phyloP scores from a whole-genome alignment of 2,888 invertebrate species.

The Euzophera pinguis region DNA sequence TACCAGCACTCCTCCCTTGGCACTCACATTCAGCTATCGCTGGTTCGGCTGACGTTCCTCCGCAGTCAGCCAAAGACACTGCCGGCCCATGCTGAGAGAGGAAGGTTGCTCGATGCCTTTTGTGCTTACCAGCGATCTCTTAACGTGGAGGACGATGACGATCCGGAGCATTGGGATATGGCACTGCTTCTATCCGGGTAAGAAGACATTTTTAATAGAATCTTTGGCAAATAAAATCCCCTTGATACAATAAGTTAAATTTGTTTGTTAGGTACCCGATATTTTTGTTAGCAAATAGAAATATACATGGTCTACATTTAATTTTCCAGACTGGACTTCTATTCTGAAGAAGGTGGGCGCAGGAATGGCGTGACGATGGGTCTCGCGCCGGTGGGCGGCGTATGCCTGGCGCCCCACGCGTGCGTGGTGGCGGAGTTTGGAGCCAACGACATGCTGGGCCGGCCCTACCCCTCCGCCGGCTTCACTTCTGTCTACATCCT shows the following conservation, averaged over 20 bases:
- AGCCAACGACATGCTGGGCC: constrained; percentile 84
- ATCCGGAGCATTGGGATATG: constrained; percentile 90
- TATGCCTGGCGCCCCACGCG: constrained; percentile 85
- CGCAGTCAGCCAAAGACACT: constrained; percentile 82
- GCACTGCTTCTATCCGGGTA: constrained; percentile 87
- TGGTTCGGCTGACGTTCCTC: constrained; percentile 86
- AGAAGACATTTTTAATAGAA: constrained; percentile 22
- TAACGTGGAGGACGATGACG: constrained; percentile 83
- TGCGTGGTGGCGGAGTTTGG: constrained; percentile 90
- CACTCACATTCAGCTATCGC: constrained; percentile 81
- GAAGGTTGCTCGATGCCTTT: constrained; percentile 85
- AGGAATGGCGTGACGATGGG: constrained; percentile 89
- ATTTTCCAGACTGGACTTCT: constrained; percentile 84
- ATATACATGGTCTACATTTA: too few relatives aligned
- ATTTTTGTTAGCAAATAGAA: too few relatives aligned
- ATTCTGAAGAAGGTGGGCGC: constrained; percentile 83
- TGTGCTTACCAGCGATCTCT: constrained; percentile 84
- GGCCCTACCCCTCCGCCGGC: constrained; percentile 91
- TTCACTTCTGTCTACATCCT: constrained; percentile 90
- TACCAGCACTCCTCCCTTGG: constrained; percentile 88
- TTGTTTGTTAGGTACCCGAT: too few relatives aligned
- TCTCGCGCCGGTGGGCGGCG: constrained; percentile 88
- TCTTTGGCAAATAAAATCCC: too few relatives aligned
- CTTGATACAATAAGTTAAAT: too few relatives aligned
- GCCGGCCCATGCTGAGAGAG: constrained; percentile 83